Evolutionary conservation across 2,797 vertebrate genomes (phyloP), one percentile per base, ranked within the genome.

Genomic region (Enteromius fasciolatus): DNA sequence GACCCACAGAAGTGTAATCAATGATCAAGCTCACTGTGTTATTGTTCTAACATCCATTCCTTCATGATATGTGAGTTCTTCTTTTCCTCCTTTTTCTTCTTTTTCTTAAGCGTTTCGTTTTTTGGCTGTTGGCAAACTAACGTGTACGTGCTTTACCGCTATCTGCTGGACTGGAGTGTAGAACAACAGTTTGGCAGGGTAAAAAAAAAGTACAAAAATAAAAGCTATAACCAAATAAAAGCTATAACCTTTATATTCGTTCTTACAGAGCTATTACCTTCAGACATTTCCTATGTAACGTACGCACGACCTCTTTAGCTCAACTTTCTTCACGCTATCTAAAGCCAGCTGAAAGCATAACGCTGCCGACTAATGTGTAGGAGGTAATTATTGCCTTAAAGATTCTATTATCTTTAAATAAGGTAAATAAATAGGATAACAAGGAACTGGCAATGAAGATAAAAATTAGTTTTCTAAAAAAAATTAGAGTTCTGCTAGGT

Each of bases 321-420:
- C 11, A n/a, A 12, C 31, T 78, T 78, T 78, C 76, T 50, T 52
- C 31, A 12, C 20, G 63, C 31, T 50, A 14, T 36, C 31, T 52
- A 1, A 68, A 67, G 20, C 20, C 33, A 0, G 2, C 4, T 25
- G 4, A 8, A n/a, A 66, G 7, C 33, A 23, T 15, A 4, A 5
- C 33, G 25, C 23, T n/a, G 69, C 82, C 85, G 46, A 33, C 82
- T 86, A 36, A 20, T 33, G 82, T 41, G 0, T n/a, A 1, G 78
- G 61, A 75, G 50, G 12, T 20, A 1, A 33, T 25, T 5, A 10
- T 5, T 25, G 36, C 2, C 15, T 46, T 46, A 46, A 48, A 50
- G 1, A 2, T 18, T 48, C 0, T 10, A 17, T 39, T 41, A 17
- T 17, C 4, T 59, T 59, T 25, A 59, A 18, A 74, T 1, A 54